Evolutionary conservation across 2,888 invertebrate species (phyloP), one percentile per base, ranked within the genome.

Genomic region (Parelbella ahira): DNA sequence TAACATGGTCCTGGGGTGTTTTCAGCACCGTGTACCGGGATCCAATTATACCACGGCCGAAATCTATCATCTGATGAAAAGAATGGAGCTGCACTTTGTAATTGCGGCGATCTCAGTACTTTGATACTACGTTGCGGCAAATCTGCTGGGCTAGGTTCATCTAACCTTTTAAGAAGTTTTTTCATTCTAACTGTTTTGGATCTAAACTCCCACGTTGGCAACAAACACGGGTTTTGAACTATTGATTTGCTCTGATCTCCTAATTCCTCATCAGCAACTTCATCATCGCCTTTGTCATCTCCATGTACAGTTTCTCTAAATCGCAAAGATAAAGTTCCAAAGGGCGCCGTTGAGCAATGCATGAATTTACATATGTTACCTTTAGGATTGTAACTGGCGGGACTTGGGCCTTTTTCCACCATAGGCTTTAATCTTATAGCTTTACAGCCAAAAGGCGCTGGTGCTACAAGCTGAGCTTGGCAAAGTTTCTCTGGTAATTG

Each of bases 1-100:
- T 65, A 61, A 36, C 68, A 64, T 6, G 83, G 82, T 0, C 80
- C 83, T 25, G 81, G 80, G 3, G 77, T 76, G 37, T 54, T 51
- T 1, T 54, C 25, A 23, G 47, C 55, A 1, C 61, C 69, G 37
- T 60, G 52, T 9, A 81, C 61, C 4, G 78, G 64, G 45, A 78
- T 63, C 66, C 68, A 75, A 53, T 75, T 65, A 50, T 65, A 54
- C 84, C 86, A 84, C 8, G 74, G 71, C 27, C 58, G 52, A 51
- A 86, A 77, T 15, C 83, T 69, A 4, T 63, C 68, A 46, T 78
- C 71, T 7, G 83, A 81, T 7, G 76, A 58, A 37, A 41, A 57
- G 51, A 86, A 86, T 2, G 86, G 84, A 10, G 73, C 65, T 19
- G 41, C 28, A 25, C 54, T 52, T 55, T 80, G 80, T 20, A 65